Base-by-base conservation (phyloP, 2,888 invertebrate genomes). In the Macaria liturata region DNA sequence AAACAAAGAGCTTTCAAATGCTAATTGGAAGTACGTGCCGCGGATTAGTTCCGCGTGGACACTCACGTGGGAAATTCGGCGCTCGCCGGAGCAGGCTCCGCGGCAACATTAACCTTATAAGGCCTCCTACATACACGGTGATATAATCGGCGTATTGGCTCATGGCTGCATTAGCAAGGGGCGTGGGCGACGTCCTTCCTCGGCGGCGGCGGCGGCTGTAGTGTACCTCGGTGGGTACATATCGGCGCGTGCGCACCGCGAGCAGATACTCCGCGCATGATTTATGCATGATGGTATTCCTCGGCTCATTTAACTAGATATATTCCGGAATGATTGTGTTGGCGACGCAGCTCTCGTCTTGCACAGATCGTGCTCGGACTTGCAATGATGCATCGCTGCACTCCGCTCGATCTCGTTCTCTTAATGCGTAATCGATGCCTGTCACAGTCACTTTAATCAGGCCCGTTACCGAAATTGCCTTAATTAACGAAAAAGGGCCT, bases 1-100 rank as follows among this genome's bases (percentile, higher is more conserved):
- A 90, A 91, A 91, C 89, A 89, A 86, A 83, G 75, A 81, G 84
- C 83, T 87, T 91, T 90, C 84, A 87, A 88, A 90, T 88, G 89
- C 83, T 89, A 91, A 91, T 91, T 77, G 80, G 65, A 66, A 70
- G 84, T 84, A 89, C 91, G 91, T 91, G 91, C 79, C 62, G 65
- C 67, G 83, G 84, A 86, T 91, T 86, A 84, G 89, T 90, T 87
- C 86, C 84, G 84, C 75, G 72, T 65, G 65, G 69, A 67, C 61
- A 67, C 66, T 66, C 78, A 80, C 86, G 88, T 90, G 90, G 88
- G 90, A 90, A 90, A 64, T 42, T 9, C 59, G 56, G 59, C 57
- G 40, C 47, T 51, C 56, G 47, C 52, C 37, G 55, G 54, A 48
- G 52, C 58, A 69, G 51, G 78, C 82, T 59, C 51, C 51, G 52